A percentile compares a stretch with the other conserved stretches of the same genome.
Conservation (phyloP, 2,797 vertebrate genomes). For the Orientallactaga sibirica region DNA sequence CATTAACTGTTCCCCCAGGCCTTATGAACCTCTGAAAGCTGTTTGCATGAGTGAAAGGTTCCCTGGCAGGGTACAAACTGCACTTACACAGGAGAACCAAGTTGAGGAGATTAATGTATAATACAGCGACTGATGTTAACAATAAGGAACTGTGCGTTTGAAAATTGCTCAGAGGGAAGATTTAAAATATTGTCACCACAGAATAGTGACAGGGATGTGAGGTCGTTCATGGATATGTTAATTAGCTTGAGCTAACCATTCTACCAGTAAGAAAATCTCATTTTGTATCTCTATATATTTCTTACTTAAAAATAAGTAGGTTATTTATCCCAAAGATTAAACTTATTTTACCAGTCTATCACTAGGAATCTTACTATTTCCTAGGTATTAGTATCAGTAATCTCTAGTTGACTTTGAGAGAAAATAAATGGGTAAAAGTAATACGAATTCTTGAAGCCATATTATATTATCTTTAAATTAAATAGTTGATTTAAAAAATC, state of each 20-base stretch:
- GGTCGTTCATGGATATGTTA: background rate
- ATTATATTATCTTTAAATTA: background rate
- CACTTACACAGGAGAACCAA: background rate
- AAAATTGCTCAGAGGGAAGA: background rate
- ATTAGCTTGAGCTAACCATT: background rate
- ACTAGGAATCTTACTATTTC: background rate
- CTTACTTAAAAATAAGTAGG: background rate
- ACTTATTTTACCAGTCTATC: slow-evolving; percentile 12
- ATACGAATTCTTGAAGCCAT: background rate
- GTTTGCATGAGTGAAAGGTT: slow-evolving; percentile 15
- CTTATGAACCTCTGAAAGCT: background rate
- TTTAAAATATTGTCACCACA: background rate
- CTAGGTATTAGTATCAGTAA: background rate
- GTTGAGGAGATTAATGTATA: background rate
- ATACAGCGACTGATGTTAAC: background rate
- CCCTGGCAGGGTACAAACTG: background rate
- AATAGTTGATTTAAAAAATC: background rate
- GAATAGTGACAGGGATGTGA: background rate
- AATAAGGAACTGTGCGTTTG: background rate
- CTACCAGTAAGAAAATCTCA: background rate
- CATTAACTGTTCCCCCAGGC: background rate
- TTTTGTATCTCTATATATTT: background rate
- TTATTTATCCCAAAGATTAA: background rate
- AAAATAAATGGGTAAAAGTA: slow-evolving; percentile 34
- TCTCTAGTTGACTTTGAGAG: background rate